Evolutionary conservation across 2,888 invertebrate genomes (phyloP).

Genomic region (Melangyna quadrimaculata): DNA sequence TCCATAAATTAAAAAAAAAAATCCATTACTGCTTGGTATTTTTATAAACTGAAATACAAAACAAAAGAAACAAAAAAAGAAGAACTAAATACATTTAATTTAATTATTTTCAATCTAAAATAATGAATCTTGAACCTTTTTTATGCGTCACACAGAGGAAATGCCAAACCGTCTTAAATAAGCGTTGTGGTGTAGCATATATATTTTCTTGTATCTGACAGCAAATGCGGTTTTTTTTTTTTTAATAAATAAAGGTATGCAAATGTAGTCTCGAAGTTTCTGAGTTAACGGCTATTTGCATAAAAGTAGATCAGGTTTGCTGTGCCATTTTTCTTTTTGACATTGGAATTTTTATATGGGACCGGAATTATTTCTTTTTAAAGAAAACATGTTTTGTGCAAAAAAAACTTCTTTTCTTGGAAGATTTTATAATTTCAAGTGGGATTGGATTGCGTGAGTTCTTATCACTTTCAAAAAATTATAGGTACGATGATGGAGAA

Average conservation of each 20-base stretch:
- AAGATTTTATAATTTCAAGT: no score
- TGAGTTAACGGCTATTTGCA: neutral
- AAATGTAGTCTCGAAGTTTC: neutral
- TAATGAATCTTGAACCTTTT: neutral
- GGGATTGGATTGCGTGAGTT: no score
- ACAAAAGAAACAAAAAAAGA: neutral
- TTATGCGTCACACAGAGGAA: constrained; percentile 14
- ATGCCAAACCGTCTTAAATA: neutral
- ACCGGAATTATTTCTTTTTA: neutral
- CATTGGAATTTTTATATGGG: neutral
- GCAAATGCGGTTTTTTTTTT: neutral
- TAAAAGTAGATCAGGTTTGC: constrained; percentile 8
- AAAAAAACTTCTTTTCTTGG: no score
- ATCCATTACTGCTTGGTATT: neutral
- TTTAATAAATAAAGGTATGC: neutral
- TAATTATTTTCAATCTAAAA: neutral
- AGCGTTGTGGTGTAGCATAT: neutral
- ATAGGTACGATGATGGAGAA: no score
- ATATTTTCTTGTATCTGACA: neutral
- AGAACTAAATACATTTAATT: neutral
- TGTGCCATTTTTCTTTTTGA: neutral
- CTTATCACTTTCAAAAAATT: no score
- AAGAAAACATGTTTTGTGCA: neutral
- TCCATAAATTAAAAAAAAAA: neutral
- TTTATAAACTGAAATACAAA: neutral